These are phyloP conservation scores for Gallinago media DNA, from an alignment of 2,113 vertebrate species.

Conservation along the genomic window DNA sequence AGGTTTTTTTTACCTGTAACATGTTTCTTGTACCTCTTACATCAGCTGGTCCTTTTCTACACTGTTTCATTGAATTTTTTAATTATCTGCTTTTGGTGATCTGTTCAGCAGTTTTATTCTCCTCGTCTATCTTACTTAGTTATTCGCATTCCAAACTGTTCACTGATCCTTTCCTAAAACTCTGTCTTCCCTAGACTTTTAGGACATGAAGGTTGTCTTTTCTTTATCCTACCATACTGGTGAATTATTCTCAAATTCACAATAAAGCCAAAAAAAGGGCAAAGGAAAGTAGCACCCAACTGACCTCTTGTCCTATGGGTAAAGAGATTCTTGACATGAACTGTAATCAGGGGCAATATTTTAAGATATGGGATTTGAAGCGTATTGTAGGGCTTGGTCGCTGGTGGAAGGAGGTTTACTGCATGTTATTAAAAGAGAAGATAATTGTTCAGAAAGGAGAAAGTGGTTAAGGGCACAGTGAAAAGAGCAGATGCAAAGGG, in stretches of 20 bases:
- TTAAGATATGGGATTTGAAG: not conserved
- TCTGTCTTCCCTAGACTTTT: not conserved
- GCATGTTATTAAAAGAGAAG: not conserved
- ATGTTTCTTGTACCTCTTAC: not conserved
- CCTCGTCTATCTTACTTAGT: not conserved
- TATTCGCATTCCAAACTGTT: not conserved
- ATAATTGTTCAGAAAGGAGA: not conserved
- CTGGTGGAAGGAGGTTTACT: not conserved
- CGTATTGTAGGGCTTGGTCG: not conserved
- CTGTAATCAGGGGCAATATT: not conserved
- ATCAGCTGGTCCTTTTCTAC: not conserved
- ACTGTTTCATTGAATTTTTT: rapidly evolving
- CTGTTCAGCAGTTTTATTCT: not conserved
- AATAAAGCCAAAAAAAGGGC: not conserved
- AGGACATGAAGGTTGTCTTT: not conserved
- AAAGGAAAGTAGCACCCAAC: not conserved
- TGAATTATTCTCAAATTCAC: not conserved
- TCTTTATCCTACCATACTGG: not conserved
- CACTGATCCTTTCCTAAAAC: not conserved
- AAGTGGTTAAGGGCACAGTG: not conserved
- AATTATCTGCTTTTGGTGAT: not conserved
- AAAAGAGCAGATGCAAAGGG: not conserved
- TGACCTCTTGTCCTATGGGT: not conserved
- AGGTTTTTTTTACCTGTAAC: not conserved
- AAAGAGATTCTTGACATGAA: not conserved